Conservation (phyloP, 1,140 invertebrate genomes). For the Drosophila insularis region DNA sequence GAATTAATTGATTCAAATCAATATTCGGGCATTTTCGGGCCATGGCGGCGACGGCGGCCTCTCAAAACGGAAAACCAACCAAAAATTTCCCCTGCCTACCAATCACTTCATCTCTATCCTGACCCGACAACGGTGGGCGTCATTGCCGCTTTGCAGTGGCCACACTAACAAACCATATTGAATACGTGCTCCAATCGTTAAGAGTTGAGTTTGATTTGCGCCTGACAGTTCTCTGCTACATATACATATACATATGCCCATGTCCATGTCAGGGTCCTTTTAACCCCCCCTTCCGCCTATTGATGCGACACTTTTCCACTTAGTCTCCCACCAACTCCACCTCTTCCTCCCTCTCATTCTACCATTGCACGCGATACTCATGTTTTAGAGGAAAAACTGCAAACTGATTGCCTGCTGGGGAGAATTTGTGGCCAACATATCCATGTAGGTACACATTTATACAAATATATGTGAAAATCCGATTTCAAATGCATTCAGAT, state of each 20-base stretch:
- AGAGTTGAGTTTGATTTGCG: slow-evolving; percentile 73
- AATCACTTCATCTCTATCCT: too few species aligned
- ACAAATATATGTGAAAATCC: background rate
- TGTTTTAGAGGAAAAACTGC: slow-evolving; percentile 2
- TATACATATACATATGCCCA: background rate
- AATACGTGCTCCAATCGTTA: slow-evolving; percentile 75
- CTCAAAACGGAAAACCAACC: slow-evolving; percentile 42
- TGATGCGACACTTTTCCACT: slow-evolving; percentile 1
- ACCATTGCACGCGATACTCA: background rate
- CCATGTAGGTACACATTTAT: background rate
- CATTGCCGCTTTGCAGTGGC: slow-evolving; percentile 27
- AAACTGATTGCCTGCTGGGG: slow-evolving; percentile 7
- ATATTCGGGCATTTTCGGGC: slow-evolving; percentile 77
- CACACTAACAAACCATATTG: slow-evolving; percentile 76
- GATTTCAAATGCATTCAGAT: slow-evolving; percentile 8
- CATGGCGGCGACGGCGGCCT: slow-evolving; percentile 31
- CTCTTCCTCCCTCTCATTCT: too few species aligned
- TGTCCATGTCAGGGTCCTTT: slow-evolving; percentile 1
- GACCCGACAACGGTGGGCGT: background rate
- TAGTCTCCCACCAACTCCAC: background rate
- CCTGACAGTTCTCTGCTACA: slow-evolving; percentile 57
- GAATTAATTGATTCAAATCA: slow-evolving; percentile 83
- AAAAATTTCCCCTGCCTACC: slow-evolving; percentile 17
- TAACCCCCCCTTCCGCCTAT: background rate
- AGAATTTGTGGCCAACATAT: slow-evolving; percentile 5